Conservation (phyloP, 2,113 vertebrate genomes). For the Neodontobutis hainanensis region DNA sequence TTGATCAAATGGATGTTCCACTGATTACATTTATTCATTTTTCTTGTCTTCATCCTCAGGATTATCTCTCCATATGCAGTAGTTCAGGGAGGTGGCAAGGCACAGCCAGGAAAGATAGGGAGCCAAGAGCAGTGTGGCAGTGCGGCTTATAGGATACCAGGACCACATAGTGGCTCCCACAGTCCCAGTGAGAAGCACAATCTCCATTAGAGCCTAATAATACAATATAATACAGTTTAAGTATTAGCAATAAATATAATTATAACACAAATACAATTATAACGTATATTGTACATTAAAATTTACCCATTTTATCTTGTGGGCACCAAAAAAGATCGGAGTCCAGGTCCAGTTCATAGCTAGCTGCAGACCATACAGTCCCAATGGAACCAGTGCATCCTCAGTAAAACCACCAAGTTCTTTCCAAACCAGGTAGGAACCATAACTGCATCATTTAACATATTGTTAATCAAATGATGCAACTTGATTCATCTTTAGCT, state of each 20-base stretch:
- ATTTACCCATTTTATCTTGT: slow-evolving; percentile 82
- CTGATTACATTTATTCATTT: slow-evolving; percentile 50
- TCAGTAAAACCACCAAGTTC: slow-evolving; percentile 85
- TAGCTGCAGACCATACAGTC: slow-evolving; percentile 88
- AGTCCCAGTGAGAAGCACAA: slow-evolving; percentile 81
- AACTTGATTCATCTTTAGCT: too few species aligned
- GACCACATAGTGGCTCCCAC: slow-evolving; percentile 80
- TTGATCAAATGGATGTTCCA: neutral
- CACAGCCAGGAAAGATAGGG: slow-evolving; percentile 91
- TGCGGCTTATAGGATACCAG: slow-evolving; percentile 85
- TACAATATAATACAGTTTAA: neutral
- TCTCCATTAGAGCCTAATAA: slow-evolving; percentile 78
- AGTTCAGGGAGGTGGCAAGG: slow-evolving; percentile 82
- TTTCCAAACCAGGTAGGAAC: slow-evolving; percentile 90
- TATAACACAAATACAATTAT: neutral
- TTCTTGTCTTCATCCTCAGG: slow-evolving; percentile 46
- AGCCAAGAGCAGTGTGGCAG: slow-evolving; percentile 82
- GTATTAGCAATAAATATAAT: neutral
- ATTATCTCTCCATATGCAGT: slow-evolving; percentile 89
- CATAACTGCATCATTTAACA: slow-evolving; percentile 75
- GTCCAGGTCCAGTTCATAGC: slow-evolving; percentile 88
- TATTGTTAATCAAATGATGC: neutral
- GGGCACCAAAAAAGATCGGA: slow-evolving; percentile 84
- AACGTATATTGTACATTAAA: neutral
- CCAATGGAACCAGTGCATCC: slow-evolving; percentile 81